Base-by-base conservation (phyloP, 23 tunicate species). In the Aplidium turbinatum region DNA sequence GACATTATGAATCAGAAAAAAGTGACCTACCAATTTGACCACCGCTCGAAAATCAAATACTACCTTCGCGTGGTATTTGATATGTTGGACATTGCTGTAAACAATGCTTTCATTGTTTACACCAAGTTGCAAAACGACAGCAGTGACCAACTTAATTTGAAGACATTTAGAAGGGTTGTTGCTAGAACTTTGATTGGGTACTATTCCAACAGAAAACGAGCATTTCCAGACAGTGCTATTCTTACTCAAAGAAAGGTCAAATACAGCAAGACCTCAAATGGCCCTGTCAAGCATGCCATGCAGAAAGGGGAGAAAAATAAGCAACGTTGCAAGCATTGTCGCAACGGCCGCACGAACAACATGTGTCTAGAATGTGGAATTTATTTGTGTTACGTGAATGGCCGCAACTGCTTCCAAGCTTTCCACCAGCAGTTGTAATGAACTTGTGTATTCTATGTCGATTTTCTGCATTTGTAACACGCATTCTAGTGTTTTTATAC, bases 1-100 rank as follows among this genome's bases (percentile, higher is more conserved):
- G 67, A 60, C 35, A n/a, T 60, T 7, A 60, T 60, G 67, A 38
- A 60, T 31, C 35, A 60, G 22, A 60, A 60, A n/a, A 60, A 60
- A 60, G 67, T n/a, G 5, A 60, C 67, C 7, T 60, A 60, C 35
- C 67, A 60, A 31, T 60, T 60, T 60, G 67, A 60, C 35, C 67
- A 60, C n/a, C 9, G 67, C 30, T 60, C 67, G 31, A 60, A 60
- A 27, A 29, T 60, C 22, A 60, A 60, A 29, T 60, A 60, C n/a
- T 60, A 60, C 31, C 67, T 60, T 4, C 9, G 67, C 7, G 22
- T 60, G 9, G 35, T 60, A 4, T 60, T 31, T 60, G 67, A 60
- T 60, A 9, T 60, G 9, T 5, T 60, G 9, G 67, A 60, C 38
- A 60, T 60, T 25, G 67, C 67, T 26, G 22, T 60, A 29, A 60